These are phyloP conservation scores for Eremophila alpestris DNA, from an alignment of 2,797 vertebrate species.

Conservation along the genomic window DNA sequence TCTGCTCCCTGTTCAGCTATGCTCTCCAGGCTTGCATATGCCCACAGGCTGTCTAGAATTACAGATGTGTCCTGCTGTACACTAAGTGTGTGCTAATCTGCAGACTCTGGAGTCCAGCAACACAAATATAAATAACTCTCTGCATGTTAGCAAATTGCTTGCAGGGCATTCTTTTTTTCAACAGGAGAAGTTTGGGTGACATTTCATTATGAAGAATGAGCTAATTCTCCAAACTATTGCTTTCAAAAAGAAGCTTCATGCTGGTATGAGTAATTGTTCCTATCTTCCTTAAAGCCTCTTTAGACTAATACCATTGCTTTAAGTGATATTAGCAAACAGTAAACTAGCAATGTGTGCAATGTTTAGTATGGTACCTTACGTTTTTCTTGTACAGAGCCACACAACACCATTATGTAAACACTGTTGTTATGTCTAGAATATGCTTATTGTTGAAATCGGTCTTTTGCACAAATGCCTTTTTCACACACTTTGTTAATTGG, in stretches of 20 bases:
- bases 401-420: neutral
- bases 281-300: neutral
- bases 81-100: neutral
- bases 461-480: neutral
- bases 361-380: neutral
- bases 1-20: neutral
- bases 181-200: slow-evolving; percentile 10
- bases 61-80: neutral
- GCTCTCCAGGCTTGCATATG: neutral
- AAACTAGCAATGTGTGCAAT: neutral
- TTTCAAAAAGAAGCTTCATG: neutral
- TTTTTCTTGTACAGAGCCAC: neutral
- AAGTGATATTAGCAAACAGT: neutral
- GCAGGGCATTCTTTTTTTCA: neutral
- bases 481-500: neutral
- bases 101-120: neutral
- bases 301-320: neutral
- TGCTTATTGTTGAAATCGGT: neutral
- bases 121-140: neutral
- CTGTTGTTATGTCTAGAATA: neutral
- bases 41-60: neutral
- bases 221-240: neutral
- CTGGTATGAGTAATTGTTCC: neutral
- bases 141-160: neutral
- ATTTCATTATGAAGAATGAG: slow-evolving; percentile 31